Evolutionary conservation across 30 jellyfish, hydroid and myxozoan genomes (phyloP), one percentile per base, ranked within the genome.

Genomic region (Chrysaora quinquecirrha): DNA sequence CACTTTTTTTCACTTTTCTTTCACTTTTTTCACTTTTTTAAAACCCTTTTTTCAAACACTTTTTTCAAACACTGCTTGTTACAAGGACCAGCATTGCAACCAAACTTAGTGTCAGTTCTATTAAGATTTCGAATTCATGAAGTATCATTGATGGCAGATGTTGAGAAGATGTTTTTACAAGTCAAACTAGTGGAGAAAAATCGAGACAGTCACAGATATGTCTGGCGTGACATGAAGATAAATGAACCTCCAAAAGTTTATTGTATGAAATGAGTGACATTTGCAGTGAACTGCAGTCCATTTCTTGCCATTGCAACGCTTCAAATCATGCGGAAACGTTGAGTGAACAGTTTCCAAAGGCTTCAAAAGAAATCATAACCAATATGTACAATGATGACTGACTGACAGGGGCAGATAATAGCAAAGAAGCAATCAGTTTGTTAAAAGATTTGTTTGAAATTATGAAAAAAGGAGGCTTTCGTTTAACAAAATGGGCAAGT

Each of bases 71-170:
- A n/a, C n/a, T n/a, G n/a, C n/a, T n/a, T n/a, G n/a, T n/a, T n/a
- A n/a, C n/a, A n/a, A n/a, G 87, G 75, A 27, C 87, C 78, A 24
- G 77, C 87, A 23, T 60, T 75, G 32, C 78, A 48, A 34, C 87
- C 79, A 12, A 58, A 75, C 52, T 60, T 75, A 19, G 64, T 75
- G 34, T 10, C 60, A 18, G 64, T 75, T 48, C 87, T 75, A n/a
- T 21, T 75, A 27, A 60, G 87, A 25, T 77, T 77, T 68, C 33
- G 70, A 30, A n/a, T 67, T 30, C 67, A 58, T 32, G 70, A 0
- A 23, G 49, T 77, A 9, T 80, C 69, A 34, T 23, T 77, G 33
- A 77, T 77, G 66, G 30, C 80, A 24, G 89, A 62, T 77, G 43
- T 77, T 43, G 34, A 64, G 56, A 77, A 77, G 80, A 61, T 61